phyloP scores from a whole-genome alignment of 2,888 invertebrate genomes.

The Zonitis immaculata region DNA sequence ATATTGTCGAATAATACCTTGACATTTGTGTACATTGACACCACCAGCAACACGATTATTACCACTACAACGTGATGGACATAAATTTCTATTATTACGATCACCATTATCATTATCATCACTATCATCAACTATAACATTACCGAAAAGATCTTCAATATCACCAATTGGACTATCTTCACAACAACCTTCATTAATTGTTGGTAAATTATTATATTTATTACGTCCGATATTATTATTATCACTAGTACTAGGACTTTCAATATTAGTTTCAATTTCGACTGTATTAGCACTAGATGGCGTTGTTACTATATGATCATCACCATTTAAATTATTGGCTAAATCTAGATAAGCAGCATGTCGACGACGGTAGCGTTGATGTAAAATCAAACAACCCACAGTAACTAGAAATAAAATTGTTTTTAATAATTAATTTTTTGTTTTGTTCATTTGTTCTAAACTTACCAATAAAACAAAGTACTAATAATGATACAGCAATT shows the following conservation, averaged over 20 bases:
- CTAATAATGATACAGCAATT: constrained; percentile 67
- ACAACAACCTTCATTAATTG: constrained; percentile 50
- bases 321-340: constrained; percentile 55
- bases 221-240: constrained; percentile 20
- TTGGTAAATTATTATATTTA: constrained; percentile 39
- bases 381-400: constrained; percentile 74
- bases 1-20: constrained; percentile 52
- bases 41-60: background rate
- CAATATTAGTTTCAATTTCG: constrained; percentile 26
- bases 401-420: constrained; percentile 55
- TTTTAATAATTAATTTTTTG: too few relatives aligned
- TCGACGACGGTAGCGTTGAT: constrained; percentile 72
- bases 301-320: constrained; percentile 21
- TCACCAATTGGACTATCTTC: constrained; percentile 53
- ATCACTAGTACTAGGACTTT: constrained; percentile 25
- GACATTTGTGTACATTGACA: constrained; percentile 50
- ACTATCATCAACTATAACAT: constrained; percentile 63
- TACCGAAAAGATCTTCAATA: constrained; percentile 58
- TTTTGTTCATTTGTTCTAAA: constrained; percentile 6
- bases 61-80: constrained; percentile 47
- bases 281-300: constrained; percentile 31
- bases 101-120: constrained; percentile 3
- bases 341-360: constrained; percentile 61
- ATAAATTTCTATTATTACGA: constrained; percentile 30
- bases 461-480: constrained; percentile 75